Percentiles rank a stretch among this genome's conserved stretches.
phyloP scores from a whole-genome alignment of 2,797 vertebrate genomes.

The Lepilemur ruficaudatus region DNA sequence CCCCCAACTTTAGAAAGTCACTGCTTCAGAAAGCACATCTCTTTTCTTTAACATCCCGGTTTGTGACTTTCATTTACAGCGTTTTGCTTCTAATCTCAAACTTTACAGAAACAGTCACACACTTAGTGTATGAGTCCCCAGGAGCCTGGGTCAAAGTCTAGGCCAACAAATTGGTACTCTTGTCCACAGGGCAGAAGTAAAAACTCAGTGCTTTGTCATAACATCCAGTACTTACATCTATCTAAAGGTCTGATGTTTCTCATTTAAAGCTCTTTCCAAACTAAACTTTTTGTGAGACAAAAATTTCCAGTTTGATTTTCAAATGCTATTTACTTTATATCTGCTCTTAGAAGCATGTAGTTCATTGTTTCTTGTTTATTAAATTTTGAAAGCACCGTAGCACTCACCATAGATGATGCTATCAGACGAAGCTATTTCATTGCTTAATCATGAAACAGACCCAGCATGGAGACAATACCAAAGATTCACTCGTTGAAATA shows the following conservation, averaged over 20 bases:
- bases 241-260: conserved; percentile 46
- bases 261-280: conserved; percentile 43
- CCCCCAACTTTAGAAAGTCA: not conserved
- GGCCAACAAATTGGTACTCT: not conserved
- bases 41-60: not conserved
- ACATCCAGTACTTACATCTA: not conserved
- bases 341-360: not conserved
- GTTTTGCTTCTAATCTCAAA: conserved; percentile 55
- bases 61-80: conserved; percentile 15
- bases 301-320: conserved; percentile 33
- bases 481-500: not conserved
- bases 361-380: conserved; percentile 23
- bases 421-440: not conserved
- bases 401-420: not conserved
- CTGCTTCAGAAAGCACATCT: conserved; percentile 11
- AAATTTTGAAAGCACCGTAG: not conserved
- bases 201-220: conserved; percentile 43
- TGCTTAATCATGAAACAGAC: not conserved
- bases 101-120: not conserved
- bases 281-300: not conserved
- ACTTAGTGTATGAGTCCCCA: conserved; percentile 25
- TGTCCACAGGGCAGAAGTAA: conserved; percentile 39
- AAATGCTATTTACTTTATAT: conserved; percentile 43
- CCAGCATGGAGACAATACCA: not conserved
- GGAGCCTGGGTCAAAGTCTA: conserved; percentile 56